Percentiles rank a stretch among this genome's conserved stretches.
Evolutionary conservation across 1,140 invertebrate genomes (phyloP).

Genomic region (Drosophila micromelanica): DNA sequence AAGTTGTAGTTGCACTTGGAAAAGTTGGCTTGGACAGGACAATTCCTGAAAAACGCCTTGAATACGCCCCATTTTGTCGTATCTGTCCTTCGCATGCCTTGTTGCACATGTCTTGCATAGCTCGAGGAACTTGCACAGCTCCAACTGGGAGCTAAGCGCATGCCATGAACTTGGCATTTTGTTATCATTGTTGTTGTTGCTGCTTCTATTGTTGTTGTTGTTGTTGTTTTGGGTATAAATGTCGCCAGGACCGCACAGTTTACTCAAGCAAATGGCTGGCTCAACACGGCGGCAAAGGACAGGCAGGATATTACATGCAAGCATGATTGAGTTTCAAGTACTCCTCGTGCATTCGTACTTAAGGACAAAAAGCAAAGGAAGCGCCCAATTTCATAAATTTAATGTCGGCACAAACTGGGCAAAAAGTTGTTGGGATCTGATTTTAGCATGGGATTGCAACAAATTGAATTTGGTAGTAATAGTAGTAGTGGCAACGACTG

Average conservation of each 20-base stretch:
- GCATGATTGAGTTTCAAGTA: constrained; percentile 80
- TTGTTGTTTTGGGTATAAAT: constrained; percentile 64
- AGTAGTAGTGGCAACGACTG: constrained; percentile 44
- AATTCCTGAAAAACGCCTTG: constrained; percentile 42
- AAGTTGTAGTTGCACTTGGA: constrained; percentile 43
- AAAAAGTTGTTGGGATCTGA: constrained; percentile 56
- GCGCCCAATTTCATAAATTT: constrained; percentile 79
- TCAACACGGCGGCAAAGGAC: constrained; percentile 48
- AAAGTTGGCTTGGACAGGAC: constrained; percentile 27
- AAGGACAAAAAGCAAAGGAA: constrained; percentile 55
- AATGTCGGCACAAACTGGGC: constrained; percentile 66
- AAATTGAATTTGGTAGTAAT: constrained; percentile 66
- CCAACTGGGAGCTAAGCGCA: constrained; percentile 44
- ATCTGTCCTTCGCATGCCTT: constrained; percentile 46
- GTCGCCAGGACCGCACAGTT: constrained; percentile 55
- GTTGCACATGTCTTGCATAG: constrained; percentile 67
- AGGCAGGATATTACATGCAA: constrained; percentile 77
- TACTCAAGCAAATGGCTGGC: constrained; percentile 58
- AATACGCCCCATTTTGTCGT: constrained; percentile 25
- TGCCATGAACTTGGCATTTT: constrained; percentile 62
- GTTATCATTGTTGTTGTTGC: constrained; percentile 55
- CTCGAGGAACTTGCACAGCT: constrained; percentile 28
- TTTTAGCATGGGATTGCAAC: constrained; percentile 79
- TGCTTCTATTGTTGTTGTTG: constrained; percentile 50
- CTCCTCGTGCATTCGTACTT: constrained; percentile 19